Evolutionary conservation across 2,888 invertebrate genomes (phyloP).

Genomic region (Eretmocerus hayati): DNA sequence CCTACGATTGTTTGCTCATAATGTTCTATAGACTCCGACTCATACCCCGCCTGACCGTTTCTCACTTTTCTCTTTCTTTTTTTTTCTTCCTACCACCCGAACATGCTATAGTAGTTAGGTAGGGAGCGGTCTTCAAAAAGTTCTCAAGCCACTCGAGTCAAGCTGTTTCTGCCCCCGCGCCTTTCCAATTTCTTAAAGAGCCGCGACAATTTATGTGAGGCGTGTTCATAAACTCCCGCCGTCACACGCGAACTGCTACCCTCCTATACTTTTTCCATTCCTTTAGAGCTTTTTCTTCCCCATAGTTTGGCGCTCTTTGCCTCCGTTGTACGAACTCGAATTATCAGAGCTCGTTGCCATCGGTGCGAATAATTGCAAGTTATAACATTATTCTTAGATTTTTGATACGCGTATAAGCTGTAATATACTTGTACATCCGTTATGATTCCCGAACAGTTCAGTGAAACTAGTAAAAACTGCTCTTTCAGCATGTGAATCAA

Average conservation of each 20-base stretch:
- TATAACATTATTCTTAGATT: too few species aligned
- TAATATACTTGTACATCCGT: too few species aligned
- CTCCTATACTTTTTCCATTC: conserved; percentile 1
- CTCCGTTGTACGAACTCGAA: not conserved
- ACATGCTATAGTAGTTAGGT: not conserved
- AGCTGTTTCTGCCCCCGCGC: conserved; percentile 43
- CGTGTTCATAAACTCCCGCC: conserved; percentile 45
- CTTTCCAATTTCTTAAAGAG: conserved; percentile 49
- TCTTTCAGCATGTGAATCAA: too few species aligned
- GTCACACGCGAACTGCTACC: conserved; percentile 25
- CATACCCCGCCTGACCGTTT: not conserved
- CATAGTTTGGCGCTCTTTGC: not conserved
- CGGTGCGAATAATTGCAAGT: too few species aligned
- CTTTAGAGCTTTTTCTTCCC: not conserved
- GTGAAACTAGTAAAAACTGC: too few species aligned
- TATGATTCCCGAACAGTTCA: too few species aligned
- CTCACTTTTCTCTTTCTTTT: conserved; percentile 1
- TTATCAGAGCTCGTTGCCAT: too few species aligned
- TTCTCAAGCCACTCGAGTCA: conserved; percentile 42
- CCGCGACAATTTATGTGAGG: conserved; percentile 47
- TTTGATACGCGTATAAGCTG: too few species aligned
- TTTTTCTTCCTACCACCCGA: conserved; percentile 18
- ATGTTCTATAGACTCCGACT: not conserved
- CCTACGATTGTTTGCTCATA: not conserved
- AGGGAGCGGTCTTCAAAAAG: conserved; percentile 37